phyloP scores from a whole-genome alignment of 2,113 vertebrate species.

The Protobothrops flavoviridis region DNA sequence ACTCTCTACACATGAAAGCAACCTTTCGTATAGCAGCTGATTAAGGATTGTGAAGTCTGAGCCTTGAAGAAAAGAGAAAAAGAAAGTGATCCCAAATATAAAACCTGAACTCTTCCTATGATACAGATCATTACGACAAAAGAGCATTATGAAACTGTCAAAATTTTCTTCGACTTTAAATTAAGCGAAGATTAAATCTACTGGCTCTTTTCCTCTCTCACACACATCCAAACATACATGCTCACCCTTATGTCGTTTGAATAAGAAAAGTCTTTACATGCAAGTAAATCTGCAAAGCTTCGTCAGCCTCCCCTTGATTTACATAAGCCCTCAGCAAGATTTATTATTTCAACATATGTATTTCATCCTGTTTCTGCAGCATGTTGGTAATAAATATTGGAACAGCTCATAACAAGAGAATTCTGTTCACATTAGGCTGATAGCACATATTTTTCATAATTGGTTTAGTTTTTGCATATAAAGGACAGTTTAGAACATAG shows the following conservation, averaged over 20 bases:
- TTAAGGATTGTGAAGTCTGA: neutral
- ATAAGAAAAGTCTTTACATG: neutral
- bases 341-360: neutral
- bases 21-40: neutral
- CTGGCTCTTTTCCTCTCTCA: neutral
- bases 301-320: neutral
- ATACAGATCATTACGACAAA: neutral
- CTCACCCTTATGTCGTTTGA: neutral
- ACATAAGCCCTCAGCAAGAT: rapidly evolving
- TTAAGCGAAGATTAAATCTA: neutral
- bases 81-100: neutral
- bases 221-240: neutral
- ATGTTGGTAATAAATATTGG: neutral
- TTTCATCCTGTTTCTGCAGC: neutral
- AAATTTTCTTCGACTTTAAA: rapidly evolving
- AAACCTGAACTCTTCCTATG: neutral
- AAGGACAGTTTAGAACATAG: neutral
- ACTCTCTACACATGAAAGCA: neutral
- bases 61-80: neutral
- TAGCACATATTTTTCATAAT: neutral
- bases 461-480: neutral
- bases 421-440: neutral
- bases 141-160: neutral
- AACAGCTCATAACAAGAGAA: slow-evolving; percentile 13
- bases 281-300: neutral